Percentiles rank a stretch among this genome's conserved stretches.
phyloP scores from a whole-genome alignment of 2,113 vertebrate genomes.

The Campylorhamphus procurvoides region DNA sequence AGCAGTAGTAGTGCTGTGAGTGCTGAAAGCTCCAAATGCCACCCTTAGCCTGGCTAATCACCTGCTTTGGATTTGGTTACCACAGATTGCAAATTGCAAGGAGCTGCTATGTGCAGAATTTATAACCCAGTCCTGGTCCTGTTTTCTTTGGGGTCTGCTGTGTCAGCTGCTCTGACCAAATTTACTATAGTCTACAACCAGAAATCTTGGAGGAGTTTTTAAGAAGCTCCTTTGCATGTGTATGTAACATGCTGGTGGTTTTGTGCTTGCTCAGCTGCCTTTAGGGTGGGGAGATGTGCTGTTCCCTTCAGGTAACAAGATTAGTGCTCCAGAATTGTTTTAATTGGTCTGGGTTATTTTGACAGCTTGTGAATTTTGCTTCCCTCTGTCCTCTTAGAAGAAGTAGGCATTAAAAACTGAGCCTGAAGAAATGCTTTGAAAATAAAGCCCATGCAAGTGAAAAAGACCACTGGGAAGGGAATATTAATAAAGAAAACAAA shows the following conservation, averaged over 20 bases:
- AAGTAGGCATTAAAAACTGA: neutral
- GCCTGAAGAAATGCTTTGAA: neutral
- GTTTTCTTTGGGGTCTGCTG: conserved; percentile 47
- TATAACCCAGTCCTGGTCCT: conserved; percentile 13
- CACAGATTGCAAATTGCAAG: conserved; percentile 37
- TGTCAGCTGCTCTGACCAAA: conserved; percentile 39
- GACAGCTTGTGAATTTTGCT: neutral
- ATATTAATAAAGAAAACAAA: neutral
- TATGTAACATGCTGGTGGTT: neutral
- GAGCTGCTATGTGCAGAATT: conserved; percentile 50
- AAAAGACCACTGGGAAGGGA: neutral
- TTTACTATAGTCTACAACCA: neutral
- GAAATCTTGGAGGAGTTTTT: neutral
- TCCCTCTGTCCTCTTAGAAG: neutral
- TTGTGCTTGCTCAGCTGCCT: neutral
- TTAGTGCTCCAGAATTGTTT: neutral
- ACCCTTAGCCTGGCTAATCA: neutral
- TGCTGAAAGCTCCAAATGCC: conserved; percentile 48
- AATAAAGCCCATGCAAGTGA: neutral
- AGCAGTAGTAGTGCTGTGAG: neutral
- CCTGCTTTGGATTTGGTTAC: conserved; percentile 29
- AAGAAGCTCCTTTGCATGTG: neutral
- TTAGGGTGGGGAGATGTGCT: neutral
- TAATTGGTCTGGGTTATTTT: neutral
- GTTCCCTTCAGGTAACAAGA: neutral